Evolutionary conservation across 1,140 invertebrate species (phyloP).

Genomic region (Heliothis subflexa): DNA sequence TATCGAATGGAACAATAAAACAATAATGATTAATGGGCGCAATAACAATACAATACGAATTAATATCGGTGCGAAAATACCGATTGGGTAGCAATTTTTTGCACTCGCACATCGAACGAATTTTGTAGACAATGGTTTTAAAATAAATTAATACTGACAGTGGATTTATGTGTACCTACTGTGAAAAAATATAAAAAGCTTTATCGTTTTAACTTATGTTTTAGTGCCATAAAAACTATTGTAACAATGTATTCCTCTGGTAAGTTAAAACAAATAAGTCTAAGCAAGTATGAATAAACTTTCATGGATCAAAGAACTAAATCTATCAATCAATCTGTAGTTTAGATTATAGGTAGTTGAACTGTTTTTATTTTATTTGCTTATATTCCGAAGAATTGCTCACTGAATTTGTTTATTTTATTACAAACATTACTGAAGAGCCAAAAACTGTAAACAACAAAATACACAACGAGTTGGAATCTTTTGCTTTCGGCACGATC

Average conservation of each 20-base stretch:
- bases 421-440: constrained; percentile 4
- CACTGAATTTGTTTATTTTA: constrained; percentile 7
- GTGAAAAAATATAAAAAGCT: neutral
- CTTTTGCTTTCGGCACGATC: constrained; percentile 46
- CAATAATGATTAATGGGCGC: constrained; percentile 29
- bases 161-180: neutral
- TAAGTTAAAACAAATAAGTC: too few species aligned
- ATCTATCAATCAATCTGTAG: too few species aligned
- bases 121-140: constrained; percentile 3
- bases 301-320: too few species aligned
- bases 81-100: constrained; percentile 9
- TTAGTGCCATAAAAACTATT: too few species aligned
- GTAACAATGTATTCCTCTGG: too few species aligned
- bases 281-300: too few species aligned
- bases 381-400: neutral
- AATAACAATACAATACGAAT: constrained; percentile 41
- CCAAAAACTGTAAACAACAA: constrained; percentile 42
- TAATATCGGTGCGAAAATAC: constrained; percentile 27
- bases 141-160: constrained; percentile 21
- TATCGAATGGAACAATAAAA: constrained; percentile 39
- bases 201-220: too few species aligned
- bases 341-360: neutral
- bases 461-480: constrained; percentile 31
- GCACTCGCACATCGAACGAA: constrained; percentile 11
- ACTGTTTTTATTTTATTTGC: neutral